These are phyloP conservation scores for Vanessa cardui DNA, from an alignment of 2,888 invertebrate species.

Conservation along the genomic window DNA sequence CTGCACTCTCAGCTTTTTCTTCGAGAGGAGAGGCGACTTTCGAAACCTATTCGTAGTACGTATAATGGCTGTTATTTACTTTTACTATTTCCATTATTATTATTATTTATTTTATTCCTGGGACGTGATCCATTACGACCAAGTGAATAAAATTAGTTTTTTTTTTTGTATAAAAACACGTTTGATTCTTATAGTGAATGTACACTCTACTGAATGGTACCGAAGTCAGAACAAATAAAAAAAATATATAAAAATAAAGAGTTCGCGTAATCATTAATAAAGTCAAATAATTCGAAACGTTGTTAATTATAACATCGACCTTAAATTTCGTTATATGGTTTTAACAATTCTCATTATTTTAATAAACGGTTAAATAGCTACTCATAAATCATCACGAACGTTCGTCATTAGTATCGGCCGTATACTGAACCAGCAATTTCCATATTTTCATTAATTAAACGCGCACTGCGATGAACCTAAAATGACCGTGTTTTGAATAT, in stretches of 20 bases:
- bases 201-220: neutral
- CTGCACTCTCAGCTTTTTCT: no score
- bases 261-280: slow-evolving; percentile 32
- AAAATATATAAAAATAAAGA: slow-evolving; percentile 1
- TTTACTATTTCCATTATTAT: no score
- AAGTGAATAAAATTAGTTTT: no score
- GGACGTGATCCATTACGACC: no score
- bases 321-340: slow-evolving; percentile 49
- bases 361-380: slow-evolving; percentile 62
- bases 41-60: no score
- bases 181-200: neutral
- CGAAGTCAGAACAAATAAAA: neutral
- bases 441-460: slow-evolving; percentile 68
- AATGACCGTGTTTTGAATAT: slow-evolving; percentile 15
- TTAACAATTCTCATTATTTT: slow-evolving; percentile 64
- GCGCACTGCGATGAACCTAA: slow-evolving; percentile 24
- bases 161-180: no score
- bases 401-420: slow-evolving; percentile 57
- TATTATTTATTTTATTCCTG: no score
- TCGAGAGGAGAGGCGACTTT: no score
- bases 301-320: slow-evolving; percentile 46
- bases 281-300: slow-evolving; percentile 38
- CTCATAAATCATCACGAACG: slow-evolving; percentile 69
- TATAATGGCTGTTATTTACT: no score
- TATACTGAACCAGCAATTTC: slow-evolving; percentile 61